Evolutionary conservation across 2,888 invertebrate species (phyloP).

Genomic region (Sicus ferrugineus): DNA sequence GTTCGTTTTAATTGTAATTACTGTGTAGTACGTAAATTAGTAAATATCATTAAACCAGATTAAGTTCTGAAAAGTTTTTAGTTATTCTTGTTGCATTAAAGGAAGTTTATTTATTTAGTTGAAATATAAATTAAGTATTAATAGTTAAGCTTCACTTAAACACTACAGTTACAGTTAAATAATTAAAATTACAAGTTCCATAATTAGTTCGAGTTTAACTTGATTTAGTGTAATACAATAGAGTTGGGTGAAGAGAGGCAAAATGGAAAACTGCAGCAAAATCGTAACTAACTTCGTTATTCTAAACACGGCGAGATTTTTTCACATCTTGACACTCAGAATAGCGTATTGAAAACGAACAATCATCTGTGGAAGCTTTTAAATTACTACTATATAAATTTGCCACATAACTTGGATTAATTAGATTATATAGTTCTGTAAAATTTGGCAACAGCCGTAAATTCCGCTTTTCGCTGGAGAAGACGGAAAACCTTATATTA

Average conservation of each 20-base stretch:
- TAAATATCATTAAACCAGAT: constrained; percentile 4
- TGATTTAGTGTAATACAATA: constrained; percentile 11
- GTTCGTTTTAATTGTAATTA: neutral
- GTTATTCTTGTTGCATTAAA: neutral
- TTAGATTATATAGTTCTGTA: neutral
- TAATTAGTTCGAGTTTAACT: neutral
- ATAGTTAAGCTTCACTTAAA: constrained; percentile 1
- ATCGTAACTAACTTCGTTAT: neutral
- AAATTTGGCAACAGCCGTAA: constrained; percentile 35
- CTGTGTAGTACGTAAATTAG: constrained; percentile 17
- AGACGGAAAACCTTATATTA: constrained; percentile 13
- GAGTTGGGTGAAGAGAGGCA: neutral
- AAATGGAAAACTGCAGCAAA: constrained; percentile 7
- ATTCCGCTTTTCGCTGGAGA: constrained; percentile 21
- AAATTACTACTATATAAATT: neutral
- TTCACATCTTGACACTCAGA: neutral
- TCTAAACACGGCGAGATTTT: neutral
- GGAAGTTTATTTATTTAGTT: neutral
- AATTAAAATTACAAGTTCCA: constrained; percentile 22
- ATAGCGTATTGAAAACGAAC: neutral
- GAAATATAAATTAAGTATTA: constrained; percentile 20
- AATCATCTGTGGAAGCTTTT: neutral
- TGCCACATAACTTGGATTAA: constrained; percentile 13
- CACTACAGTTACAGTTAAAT: constrained; percentile 13
- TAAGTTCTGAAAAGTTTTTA: constrained; percentile 16